Evolutionary conservation across 2,888 invertebrate species (phyloP), one percentile per base, ranked within the genome.

Genomic region (Masnerella sp.): DNA sequence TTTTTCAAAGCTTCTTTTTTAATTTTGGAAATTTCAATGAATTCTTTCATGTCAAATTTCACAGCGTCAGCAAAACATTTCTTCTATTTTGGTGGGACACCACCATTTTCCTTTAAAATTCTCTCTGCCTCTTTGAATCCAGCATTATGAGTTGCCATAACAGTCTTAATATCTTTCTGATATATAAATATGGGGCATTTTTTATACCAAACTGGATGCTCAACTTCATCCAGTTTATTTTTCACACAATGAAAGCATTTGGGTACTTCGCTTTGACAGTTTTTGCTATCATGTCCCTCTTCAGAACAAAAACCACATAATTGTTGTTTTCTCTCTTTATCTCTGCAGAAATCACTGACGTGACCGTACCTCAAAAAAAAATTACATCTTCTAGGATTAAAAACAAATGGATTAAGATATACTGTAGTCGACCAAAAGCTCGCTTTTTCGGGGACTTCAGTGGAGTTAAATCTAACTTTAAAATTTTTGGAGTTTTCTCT

Each of bases 141-240:
- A 12, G 28, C 40, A 28, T 54, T 28, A 12, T 40, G 54, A 12
- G 15, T n/a, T 9, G 54, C 54, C 47, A 47, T 43, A 2, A 43
- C 43, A 7, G 14, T 30, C 8, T 47, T 28, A 14, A 47, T 14
- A 20, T 43, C 25, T 12, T 25, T 20, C 1, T 43, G 2, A 12
- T 22, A 43, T 15, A 14, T 5, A 11, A 30, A 30, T 9, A 47
- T 30, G 1, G 47, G 30, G 22, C 47, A 47, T 9, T 8, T 11
- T 7, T 15, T 47, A 11, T 15, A 5, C 1, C 5, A 15, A 9
- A 30, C 47, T 14, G 2, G 4, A 17, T 47, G 47, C 7, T 14
- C 11, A 30, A 1, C 7, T 5, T 28, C 14, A 9, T 5, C 14
- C 1, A 47, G 1, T 14, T 30, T 30, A 30, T 47, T 4, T 30